A percentile compares a stretch with the other conserved stretches of the same genome.
These are phyloP conservation scores for Macrobrachium nipponense DNA, from an alignment of 1,140 invertebrate species.

Conservation along the genomic window DNA sequence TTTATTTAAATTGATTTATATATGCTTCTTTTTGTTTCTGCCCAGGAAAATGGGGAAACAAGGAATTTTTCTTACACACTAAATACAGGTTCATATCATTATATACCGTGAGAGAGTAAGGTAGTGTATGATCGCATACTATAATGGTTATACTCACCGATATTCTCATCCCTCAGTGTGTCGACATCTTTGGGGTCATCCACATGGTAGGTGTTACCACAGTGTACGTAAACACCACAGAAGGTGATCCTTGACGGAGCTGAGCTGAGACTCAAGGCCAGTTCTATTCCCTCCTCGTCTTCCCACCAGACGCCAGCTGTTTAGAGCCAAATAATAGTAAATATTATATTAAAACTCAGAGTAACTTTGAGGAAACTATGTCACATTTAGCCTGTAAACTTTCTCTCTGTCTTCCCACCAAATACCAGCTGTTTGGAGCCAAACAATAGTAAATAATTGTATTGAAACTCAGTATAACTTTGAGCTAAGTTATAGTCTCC, in stretches of 20 bases:
- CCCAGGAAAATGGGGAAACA: background rate
- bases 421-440: slow-evolving; percentile 65
- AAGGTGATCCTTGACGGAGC: slow-evolving; percentile 59
- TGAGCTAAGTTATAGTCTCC: background rate
- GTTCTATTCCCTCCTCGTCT: slow-evolving; percentile 44
- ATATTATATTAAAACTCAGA: too few species aligned
- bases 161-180: slow-evolving; percentile 45
- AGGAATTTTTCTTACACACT: background rate
- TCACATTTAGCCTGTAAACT: background rate
- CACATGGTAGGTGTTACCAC: slow-evolving; percentile 65
- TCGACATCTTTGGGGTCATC: slow-evolving; percentile 41
- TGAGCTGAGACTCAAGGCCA: slow-evolving; percentile 50
- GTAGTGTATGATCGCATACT: background rate
- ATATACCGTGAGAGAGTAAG: too few species aligned
- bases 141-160: slow-evolving; percentile 18
- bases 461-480: background rate
- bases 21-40: background rate
- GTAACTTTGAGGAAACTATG: background rate
- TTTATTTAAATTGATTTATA: background rate
- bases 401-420: slow-evolving; percentile 63
- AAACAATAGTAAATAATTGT: background rate
- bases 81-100: background rate
- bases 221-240: slow-evolving; percentile 66
- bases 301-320: slow-evolving; percentile 67
- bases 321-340: slow-evolving; percentile 22